Evolutionary conservation across 2,113 vertebrate species (phyloP), one percentile per base, ranked within the genome.

Genomic region (Myotis brandtii): DNA sequence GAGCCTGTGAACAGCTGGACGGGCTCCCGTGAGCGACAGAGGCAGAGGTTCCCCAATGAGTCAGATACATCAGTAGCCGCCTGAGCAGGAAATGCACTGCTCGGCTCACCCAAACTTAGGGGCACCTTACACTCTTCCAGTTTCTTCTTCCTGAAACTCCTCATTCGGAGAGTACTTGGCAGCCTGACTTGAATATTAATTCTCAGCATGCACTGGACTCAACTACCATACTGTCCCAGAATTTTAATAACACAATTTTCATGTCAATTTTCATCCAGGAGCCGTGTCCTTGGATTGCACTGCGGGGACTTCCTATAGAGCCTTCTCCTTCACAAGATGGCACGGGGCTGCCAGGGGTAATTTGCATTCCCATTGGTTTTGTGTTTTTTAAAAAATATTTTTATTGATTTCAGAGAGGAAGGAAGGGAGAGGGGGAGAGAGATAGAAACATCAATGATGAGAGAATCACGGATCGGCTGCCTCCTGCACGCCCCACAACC

Each of bases 111-210:
- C 70, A 96, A 46, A 81, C 86, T 84, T 79, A 91, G 83, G 62
- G 88, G 34, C 80, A 88, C 62, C 32, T 93, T 66, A 32, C 0
- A 66, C 43, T 73, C 82, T 79, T 84, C 92, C 67, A 40, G 25
- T 89, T 81, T 70, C 77, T 52, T 87, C 72, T 85, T 80, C 50
- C 86, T 93, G 86, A 93, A 93, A 86, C 59, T 85, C 73, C 79
- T 96, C 64, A 75, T 93, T 95, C n/a, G 40, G 69, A 86, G 59
- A 87, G 50, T 66, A 23, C 62, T 83, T 91, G 40, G 70, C 82
- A 82, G 17, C 86, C 70, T 96, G 43, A 76, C 69, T 95, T 87
- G 77, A 91, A 84, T 91, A 90, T 85, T 73, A 77, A 80, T 90
- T 91, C 64, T 84, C 70, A 88, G 83, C 83, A 84, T 50, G 83